These are phyloP conservation scores for Drosophila kepulauana DNA, from an alignment of 1,140 invertebrate genomes.

Conservation along the genomic window DNA sequence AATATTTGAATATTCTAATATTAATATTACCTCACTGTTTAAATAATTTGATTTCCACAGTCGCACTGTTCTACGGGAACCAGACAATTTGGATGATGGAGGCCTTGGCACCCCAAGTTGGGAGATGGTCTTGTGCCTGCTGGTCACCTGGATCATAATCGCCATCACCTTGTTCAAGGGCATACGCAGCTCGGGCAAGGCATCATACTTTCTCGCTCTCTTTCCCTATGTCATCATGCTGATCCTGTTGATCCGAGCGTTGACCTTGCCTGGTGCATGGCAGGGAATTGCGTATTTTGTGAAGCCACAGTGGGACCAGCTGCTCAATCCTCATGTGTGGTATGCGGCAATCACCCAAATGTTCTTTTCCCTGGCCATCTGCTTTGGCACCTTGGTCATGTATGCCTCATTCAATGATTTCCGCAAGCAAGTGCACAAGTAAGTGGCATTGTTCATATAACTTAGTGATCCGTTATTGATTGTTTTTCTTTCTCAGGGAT, in stretches of 20 bases:
- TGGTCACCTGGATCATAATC: conserved; percentile 90
- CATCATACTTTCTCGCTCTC: conserved; percentile 90
- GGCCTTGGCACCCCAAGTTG: conserved; percentile 88
- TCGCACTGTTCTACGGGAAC: conserved; percentile 87
- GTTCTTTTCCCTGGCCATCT: conserved; percentile 93
- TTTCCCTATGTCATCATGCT: conserved; percentile 91
- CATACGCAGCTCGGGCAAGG: conserved; percentile 88
- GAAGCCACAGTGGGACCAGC: conserved; percentile 89
- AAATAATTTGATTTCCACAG: conserved; percentile 65
- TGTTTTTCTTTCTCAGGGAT: conserved; percentile 86
- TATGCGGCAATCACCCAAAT: conserved; percentile 94
- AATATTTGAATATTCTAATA: no score
- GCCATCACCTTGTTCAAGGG: conserved; percentile 88
- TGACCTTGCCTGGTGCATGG: conserved; percentile 91
- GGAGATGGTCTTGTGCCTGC: conserved; percentile 89
- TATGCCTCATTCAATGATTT: conserved; percentile 94
- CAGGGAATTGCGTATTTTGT: conserved; percentile 92
- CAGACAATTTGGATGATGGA: conserved; percentile 86
- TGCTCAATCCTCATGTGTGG: conserved; percentile 90
- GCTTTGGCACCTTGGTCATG: conserved; percentile 92
- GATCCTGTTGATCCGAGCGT: conserved; percentile 88
- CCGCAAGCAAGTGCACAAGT: conserved; percentile 92
- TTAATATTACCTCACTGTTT: no score
- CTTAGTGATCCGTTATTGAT: no score
- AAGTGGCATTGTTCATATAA: conserved; percentile 38